phyloP scores from a whole-genome alignment of 2,888 invertebrate genomes.

The Melinaea menophilus region DNA sequence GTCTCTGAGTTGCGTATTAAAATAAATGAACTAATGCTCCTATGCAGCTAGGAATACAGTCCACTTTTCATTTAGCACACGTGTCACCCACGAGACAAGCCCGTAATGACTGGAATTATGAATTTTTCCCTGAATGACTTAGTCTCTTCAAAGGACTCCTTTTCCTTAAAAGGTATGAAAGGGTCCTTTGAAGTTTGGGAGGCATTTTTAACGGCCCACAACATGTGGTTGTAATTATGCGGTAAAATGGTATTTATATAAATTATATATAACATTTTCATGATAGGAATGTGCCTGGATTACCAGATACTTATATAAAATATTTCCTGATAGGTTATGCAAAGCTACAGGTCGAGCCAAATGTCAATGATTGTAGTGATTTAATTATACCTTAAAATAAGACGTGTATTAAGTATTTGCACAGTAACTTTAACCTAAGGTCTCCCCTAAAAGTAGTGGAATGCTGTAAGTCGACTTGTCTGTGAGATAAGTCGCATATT shows the following conservation, averaged over 20 bases:
- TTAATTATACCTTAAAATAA: too few relatives aligned
- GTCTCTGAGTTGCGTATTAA: too few relatives aligned
- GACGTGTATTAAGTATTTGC: too few relatives aligned
- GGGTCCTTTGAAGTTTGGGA: constrained; percentile 17
- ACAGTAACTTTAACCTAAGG: background rate
- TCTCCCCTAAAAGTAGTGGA: background rate
- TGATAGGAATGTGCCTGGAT: too few relatives aligned
- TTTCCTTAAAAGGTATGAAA: constrained; percentile 13
- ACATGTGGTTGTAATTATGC: background rate
- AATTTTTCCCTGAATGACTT: constrained; percentile 24
- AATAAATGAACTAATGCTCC: too few relatives aligned
- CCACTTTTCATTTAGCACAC: too few relatives aligned
- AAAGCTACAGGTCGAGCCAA: too few relatives aligned
- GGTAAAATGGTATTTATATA: background rate
- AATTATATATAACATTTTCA: background rate
- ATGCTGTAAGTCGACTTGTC: constrained; percentile 35
- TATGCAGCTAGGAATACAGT: too few relatives aligned
- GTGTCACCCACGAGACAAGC: constrained; percentile 3
- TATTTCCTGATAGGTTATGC: too few relatives aligned
- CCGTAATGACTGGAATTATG: constrained; percentile 28
- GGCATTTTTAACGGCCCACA: constrained; percentile 4
- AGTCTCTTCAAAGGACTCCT: constrained; percentile 20
- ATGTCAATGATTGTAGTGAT: too few relatives aligned
- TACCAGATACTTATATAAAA: too few relatives aligned
- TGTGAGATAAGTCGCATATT: constrained; percentile 49